Conservation (phyloP, 2,888 invertebrate genomes). For the Neoitamus cyanurus region DNA sequence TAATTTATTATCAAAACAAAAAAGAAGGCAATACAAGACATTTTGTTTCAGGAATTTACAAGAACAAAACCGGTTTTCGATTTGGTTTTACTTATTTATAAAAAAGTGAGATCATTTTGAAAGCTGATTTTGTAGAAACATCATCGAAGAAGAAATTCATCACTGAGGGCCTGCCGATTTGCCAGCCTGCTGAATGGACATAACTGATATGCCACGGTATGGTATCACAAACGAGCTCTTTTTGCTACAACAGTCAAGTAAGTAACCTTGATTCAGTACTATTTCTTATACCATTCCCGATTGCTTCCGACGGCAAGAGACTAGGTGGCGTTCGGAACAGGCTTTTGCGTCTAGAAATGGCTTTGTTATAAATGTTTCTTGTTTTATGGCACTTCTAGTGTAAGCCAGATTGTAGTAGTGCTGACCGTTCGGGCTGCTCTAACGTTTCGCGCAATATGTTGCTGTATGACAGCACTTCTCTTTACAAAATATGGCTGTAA, state of each 20-base stretch:
- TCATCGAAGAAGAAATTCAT: constrained; percentile 37
- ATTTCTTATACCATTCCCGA: neutral
- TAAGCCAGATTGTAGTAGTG: neutral
- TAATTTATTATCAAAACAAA: constrained; percentile 31
- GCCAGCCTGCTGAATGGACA: constrained; percentile 13
- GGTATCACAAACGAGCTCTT: constrained; percentile 7
- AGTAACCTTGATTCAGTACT: constrained; percentile 34
- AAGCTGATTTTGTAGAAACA: constrained; percentile 66
- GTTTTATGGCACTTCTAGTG: neutral
- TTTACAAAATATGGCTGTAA: neutral
- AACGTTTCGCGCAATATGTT: neutral
- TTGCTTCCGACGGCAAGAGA: neutral
- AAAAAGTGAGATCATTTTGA: constrained; percentile 68
- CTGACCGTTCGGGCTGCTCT: neutral
- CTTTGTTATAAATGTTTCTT: neutral
- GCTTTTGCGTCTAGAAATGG: neutral
- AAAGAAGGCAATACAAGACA: neutral
- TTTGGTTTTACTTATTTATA: constrained; percentile 67
- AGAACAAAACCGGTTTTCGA: constrained; percentile 68
- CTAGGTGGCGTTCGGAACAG: constrained; percentile 2
- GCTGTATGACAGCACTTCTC: neutral
- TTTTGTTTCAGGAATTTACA: constrained; percentile 51
- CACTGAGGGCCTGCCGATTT: neutral
- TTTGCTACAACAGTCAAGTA: constrained; percentile 9
- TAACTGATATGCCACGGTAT: constrained; percentile 28